A percentile compares a stretch with the other conserved stretches of the same genome.
Conservation (phyloP, 1,140 invertebrate genomes). For the Drosophila pseudoananassae region DNA sequence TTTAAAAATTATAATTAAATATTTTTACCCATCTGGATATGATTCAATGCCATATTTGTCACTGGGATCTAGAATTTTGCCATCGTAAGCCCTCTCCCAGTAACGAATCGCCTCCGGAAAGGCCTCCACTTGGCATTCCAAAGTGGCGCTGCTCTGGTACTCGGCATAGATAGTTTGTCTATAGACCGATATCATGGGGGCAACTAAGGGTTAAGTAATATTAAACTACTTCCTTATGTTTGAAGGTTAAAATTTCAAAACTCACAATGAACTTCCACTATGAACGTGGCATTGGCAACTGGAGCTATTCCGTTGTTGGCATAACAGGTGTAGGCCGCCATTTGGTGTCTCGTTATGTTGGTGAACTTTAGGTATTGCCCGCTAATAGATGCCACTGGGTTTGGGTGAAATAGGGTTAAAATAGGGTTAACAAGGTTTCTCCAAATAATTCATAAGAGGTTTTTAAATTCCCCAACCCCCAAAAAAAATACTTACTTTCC, state of each 20-base stretch:
- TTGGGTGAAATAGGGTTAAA: neutral
- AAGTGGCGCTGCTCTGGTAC: slow-evolving; percentile 88
- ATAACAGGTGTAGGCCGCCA: slow-evolving; percentile 93
- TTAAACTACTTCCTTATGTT: neutral
- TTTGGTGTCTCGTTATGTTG: slow-evolving; percentile 92
- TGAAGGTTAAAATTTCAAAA: slow-evolving; percentile 39
- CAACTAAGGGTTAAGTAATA: slow-evolving; percentile 86
- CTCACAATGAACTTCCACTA: slow-evolving; percentile 95
- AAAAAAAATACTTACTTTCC: slow-evolving; percentile 60
- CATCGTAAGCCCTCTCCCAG: slow-evolving; percentile 92
- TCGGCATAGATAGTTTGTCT: slow-evolving; percentile 89
- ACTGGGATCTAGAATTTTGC: slow-evolving; percentile 88
- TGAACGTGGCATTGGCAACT: slow-evolving; percentile 90
- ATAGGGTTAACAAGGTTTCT: neutral
- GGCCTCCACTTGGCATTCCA: slow-evolving; percentile 94
- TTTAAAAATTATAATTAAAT: neutral
- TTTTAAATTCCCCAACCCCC: too few species aligned
- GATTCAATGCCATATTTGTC: slow-evolving; percentile 89
- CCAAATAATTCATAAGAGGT: too few species aligned
- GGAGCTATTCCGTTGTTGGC: slow-evolving; percentile 96
- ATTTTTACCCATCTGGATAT: slow-evolving; percentile 84
- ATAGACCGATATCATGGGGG: slow-evolving; percentile 91
- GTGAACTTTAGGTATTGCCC: slow-evolving; percentile 92
- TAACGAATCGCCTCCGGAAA: slow-evolving; percentile 93
- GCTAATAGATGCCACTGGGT: slow-evolving; percentile 87